These are phyloP conservation scores for Calonectris borealis DNA, from an alignment of 2,113 vertebrate genomes.

Conservation along the genomic window DNA sequence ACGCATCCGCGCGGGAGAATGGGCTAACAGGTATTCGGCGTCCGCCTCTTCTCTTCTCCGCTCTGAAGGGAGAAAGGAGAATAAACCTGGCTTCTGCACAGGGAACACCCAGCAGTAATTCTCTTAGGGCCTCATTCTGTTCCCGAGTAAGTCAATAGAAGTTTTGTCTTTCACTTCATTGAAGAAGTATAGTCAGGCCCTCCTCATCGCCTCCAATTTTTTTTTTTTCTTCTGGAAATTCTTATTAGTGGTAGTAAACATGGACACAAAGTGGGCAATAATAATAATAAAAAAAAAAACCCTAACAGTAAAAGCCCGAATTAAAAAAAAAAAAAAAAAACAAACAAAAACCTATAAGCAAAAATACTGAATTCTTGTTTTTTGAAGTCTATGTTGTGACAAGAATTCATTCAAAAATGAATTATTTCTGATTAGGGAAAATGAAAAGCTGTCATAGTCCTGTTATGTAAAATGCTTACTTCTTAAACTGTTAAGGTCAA, in stretches of 20 bases:
- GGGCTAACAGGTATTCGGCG: accelerated
- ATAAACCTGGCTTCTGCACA: neutral
- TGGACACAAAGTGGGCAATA: neutral
- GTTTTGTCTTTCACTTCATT: neutral
- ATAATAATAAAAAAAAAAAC: neutral
- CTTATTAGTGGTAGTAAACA: neutral
- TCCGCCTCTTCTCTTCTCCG: neutral
- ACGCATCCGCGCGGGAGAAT: no score
- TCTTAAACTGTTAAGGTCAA: neutral
- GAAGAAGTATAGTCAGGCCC: neutral
- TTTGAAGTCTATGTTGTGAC: neutral
- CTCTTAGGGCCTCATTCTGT: neutral
- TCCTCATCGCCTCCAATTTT: neutral
- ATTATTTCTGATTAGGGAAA: neutral
- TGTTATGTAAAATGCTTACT: neutral
- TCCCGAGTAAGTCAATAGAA: neutral
- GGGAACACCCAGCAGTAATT: neutral
- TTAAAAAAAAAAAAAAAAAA: neutral
- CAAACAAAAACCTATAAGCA: neutral
- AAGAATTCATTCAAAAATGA: neutral
- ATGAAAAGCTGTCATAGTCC: neutral
- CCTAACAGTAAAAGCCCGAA: neutral
- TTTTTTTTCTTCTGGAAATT: neutral
- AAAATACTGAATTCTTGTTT: neutral
- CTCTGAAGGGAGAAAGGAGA: neutral